phyloP scores from a whole-genome alignment of 1,140 invertebrate genomes.

The Dendroctonus ponderosae region DNA sequence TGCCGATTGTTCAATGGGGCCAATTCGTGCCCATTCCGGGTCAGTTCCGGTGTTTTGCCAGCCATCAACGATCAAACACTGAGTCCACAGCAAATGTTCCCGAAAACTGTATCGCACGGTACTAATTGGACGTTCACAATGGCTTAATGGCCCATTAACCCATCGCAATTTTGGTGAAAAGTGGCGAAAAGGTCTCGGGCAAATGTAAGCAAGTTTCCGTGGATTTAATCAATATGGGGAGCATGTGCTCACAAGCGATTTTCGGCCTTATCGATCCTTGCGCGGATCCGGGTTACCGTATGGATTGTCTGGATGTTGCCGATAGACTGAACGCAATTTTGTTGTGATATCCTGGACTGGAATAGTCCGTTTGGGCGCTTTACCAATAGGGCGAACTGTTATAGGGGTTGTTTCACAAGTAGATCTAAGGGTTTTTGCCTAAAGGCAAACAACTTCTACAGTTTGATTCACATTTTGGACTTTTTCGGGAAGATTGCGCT shows the following conservation, averaged over 20 bases:
- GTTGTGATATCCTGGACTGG: slow-evolving; percentile 30
- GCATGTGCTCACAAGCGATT: slow-evolving; percentile 30
- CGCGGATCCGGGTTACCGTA: slow-evolving; percentile 9
- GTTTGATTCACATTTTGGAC: no score
- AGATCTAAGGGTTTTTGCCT: neutral
- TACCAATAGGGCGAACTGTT: slow-evolving; percentile 1
- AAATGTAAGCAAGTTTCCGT: slow-evolving; percentile 18
- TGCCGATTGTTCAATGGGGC: slow-evolving; percentile 67
- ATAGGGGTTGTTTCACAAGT: slow-evolving; percentile 14
- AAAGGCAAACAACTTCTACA: no score
- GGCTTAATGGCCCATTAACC: slow-evolving; percentile 6
- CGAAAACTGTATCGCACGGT: no score
- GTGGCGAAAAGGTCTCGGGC: neutral
- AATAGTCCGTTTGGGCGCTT: slow-evolving; percentile 12
- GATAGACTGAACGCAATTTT: slow-evolving; percentile 34
- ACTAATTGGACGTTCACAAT: no score
- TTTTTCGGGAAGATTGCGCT: no score
- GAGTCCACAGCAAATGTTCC: neutral
- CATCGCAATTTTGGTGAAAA: neutral
- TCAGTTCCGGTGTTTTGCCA: slow-evolving; percentile 54
- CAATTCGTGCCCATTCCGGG: slow-evolving; percentile 71
- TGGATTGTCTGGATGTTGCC: slow-evolving; percentile 26
- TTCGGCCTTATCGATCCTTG: slow-evolving; percentile 31
- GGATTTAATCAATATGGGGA: slow-evolving; percentile 29
- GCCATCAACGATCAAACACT: slow-evolving; percentile 32